phyloP scores from a whole-genome alignment of 2,888 invertebrate genomes.

The Cephus runcator region DNA sequence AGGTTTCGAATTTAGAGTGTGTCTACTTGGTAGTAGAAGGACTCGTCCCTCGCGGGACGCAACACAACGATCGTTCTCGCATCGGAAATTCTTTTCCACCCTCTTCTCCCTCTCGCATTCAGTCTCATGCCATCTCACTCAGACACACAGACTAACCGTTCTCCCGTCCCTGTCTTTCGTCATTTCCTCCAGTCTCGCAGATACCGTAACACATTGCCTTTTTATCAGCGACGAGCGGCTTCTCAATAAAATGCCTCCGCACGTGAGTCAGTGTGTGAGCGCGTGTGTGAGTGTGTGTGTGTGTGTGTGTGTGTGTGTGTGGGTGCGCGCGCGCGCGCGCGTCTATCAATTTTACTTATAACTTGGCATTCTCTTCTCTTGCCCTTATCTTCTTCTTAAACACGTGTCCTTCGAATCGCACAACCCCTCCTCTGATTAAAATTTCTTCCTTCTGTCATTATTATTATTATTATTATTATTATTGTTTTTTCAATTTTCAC shows the following conservation, averaged over 20 bases:
- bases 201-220: background rate
- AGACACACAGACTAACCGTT: background rate
- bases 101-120: background rate
- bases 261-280: slow-evolving; percentile 33
- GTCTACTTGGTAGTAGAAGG: slow-evolving; percentile 50
- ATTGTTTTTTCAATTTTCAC: too few species aligned
- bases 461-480: too few species aligned
- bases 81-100: background rate
- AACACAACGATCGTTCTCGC: background rate
- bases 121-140: background rate
- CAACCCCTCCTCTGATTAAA: too few species aligned
- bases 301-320: background rate
- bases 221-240: slow-evolving; percentile 39
- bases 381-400: too few species aligned
- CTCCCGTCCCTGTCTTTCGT: background rate
- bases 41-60: slow-evolving; percentile 37
- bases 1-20: slow-evolving; percentile 62
- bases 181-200: background rate
- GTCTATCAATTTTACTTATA: slow-evolving; percentile 27
- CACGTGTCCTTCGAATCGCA: too few species aligned
- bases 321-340: slow-evolving; percentile 28
- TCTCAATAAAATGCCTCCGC: slow-evolving; percentile 66
- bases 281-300: slow-evolving; percentile 13
- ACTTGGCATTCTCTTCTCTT: slow-evolving; percentile 16
- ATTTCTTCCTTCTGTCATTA: too few species aligned